phyloP scores from a whole-genome alignment of 2,888 invertebrate species.

The Apodemia mormo region DNA sequence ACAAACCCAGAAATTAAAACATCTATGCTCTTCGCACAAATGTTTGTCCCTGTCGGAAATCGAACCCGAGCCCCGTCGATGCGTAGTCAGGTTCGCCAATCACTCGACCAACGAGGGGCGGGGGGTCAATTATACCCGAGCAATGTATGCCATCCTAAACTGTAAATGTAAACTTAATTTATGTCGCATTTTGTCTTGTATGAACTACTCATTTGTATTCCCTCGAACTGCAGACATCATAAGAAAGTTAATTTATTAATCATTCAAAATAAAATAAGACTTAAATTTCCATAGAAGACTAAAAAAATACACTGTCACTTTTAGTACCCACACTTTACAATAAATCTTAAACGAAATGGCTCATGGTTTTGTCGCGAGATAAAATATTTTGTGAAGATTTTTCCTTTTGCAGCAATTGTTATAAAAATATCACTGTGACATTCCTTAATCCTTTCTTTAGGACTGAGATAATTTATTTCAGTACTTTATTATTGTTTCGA shows the following conservation, averaged over 20 bases:
- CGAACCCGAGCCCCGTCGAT: no score
- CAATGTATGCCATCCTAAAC: no score
- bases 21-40: no score
- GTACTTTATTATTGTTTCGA: not conserved
- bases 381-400: conserved; percentile 1
- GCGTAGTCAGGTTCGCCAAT: no score
- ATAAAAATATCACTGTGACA: not conserved
- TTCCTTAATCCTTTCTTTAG: not conserved
- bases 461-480: not conserved
- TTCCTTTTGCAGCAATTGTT: conserved; percentile 1
- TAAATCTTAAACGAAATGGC: not conserved
- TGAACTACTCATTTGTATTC: not conserved
- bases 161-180: no score
- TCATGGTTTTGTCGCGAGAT: conserved; percentile 1
- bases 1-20: no score
- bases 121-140: no score
- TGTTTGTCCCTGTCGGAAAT: no score
- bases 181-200: no score
- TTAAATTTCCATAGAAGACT: not conserved
- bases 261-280: not conserved
- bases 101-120: no score
- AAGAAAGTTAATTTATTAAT: not conserved
- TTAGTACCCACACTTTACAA: not conserved
- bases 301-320: not conserved
- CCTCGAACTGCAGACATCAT: not conserved